phyloP scores from a whole-genome alignment of 2,888 invertebrate species.

The Siphonodentalium dalli region DNA sequence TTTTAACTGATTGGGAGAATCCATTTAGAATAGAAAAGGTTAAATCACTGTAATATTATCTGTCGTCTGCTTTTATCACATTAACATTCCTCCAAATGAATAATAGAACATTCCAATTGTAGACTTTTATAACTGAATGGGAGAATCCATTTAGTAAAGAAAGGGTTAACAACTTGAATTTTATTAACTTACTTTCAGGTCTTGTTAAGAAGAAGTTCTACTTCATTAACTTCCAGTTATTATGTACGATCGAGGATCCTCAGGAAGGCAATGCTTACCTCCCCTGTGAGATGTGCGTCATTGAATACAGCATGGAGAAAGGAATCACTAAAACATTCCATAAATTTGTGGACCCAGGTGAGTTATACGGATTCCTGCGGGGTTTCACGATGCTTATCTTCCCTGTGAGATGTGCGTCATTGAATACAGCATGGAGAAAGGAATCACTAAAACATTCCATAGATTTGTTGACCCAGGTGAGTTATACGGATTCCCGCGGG shows the following conservation, averaged over 20 bases:
- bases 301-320: constrained; percentile 49
- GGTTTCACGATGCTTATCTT: too few species aligned
- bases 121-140: background rate
- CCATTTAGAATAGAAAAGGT: too few species aligned
- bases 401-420: too few species aligned
- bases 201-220: constrained; percentile 42
- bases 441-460: background rate
- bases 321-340: constrained; percentile 51
- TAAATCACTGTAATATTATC: too few species aligned
- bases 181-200: constrained; percentile 25
- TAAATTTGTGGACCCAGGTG: constrained; percentile 54
- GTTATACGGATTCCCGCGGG: background rate
- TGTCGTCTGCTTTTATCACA: too few species aligned
- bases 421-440: too few species aligned
- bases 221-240: constrained; percentile 48
- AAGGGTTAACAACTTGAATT: background rate
- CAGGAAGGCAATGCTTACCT: constrained; percentile 45
- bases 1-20: too few species aligned
- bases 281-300: constrained; percentile 51
- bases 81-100: too few species aligned
- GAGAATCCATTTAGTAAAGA: background rate
- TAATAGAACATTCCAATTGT: too few species aligned
- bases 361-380: background rate
- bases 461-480: background rate
- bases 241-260: constrained; percentile 47